Conservation (phyloP, 1,140 invertebrate species). For the Choristoneura fumiferana region DNA sequence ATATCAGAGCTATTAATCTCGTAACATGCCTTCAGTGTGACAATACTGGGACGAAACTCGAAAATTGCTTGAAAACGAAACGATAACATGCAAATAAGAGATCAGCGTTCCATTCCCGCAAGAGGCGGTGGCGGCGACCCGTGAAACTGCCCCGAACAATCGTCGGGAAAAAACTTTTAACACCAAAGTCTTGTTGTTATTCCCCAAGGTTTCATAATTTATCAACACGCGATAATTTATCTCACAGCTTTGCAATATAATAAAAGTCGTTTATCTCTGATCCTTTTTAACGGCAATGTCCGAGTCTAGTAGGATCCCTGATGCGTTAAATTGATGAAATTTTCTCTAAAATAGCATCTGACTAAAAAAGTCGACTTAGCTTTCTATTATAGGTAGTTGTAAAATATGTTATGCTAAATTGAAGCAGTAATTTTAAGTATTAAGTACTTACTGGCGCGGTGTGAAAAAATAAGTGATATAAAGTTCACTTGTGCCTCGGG, state of each 20-base stretch:
- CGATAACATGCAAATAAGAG: slow-evolving; percentile 28
- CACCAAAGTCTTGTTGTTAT: slow-evolving; percentile 5
- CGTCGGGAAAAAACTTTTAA: slow-evolving; percentile 11
- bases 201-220: slow-evolving; percentile 7
- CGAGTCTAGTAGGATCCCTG: background rate
- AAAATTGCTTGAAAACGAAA: slow-evolving; percentile 21
- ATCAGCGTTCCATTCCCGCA: slow-evolving; percentile 23
- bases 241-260: background rate
- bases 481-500: no score
- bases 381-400: background rate
- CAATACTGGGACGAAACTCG: slow-evolving; percentile 18
- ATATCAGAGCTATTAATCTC: slow-evolving; percentile 20
- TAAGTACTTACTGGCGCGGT: no score
- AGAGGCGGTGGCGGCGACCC: slow-evolving; percentile 9
- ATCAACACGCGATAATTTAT: slow-evolving; percentile 8
- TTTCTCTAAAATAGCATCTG: background rate
- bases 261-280: background rate
- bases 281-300: background rate
- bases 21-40: slow-evolving; percentile 16
- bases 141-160: slow-evolving; percentile 16
- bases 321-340: slow-evolving; percentile 3
- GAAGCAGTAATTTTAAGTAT: no score
- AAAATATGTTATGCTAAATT: no score
- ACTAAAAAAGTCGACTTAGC: background rate
- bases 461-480: no score